Evolutionary conservation across 2,888 invertebrate genomes (phyloP), one percentile per base, ranked within the genome.

Genomic region (Peribatodes rhomboidaria): DNA sequence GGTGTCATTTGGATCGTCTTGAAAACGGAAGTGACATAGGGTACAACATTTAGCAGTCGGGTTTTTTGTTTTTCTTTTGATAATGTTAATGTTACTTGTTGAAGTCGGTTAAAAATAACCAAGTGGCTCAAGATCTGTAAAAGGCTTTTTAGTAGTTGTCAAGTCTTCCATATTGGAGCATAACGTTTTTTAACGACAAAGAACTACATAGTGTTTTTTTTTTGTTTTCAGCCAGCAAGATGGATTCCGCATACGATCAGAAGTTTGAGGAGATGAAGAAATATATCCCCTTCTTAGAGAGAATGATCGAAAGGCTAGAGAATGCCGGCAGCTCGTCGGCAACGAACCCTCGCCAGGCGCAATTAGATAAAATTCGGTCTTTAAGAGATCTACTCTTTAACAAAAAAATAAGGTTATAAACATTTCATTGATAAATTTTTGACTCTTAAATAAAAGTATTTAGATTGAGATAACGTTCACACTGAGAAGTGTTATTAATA

Each of bases 241-340:
- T 93, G 93, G 88, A 87, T 69, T 71, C 70, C 67, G 93, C 94
- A 54, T 95, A 95, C 89, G 94, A 94, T 67, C 85, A 81, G 68
- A 96, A 95, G 86, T 94, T 96, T 81, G 92, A 94, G 73, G 95
- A 95, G 80, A 94, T 96, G 92, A 95, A 95, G 87, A 94, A 94
- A 75, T 96, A 95, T 86, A 94, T 96, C 75, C 96, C 96, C n/a
- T 96, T 96, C 81, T 84, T 97, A 83, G 95, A 95, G 79, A 94
- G 90, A 72, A 95, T 97, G 93, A 96, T 96, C 77, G 88, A 89
- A 50, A 94, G 95, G 78, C 85, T 96, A 74, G 95, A 95, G 79
- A 94, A 89, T 72, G 92, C 93, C 14, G 83, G 78, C 62, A 84
- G 78, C 63, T 77, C 84, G 16, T 78, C 85, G 20, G 89, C 94